Evolutionary conservation across 2,797 vertebrate species (phyloP).

Genomic region (Meriones psammophilus): DNA sequence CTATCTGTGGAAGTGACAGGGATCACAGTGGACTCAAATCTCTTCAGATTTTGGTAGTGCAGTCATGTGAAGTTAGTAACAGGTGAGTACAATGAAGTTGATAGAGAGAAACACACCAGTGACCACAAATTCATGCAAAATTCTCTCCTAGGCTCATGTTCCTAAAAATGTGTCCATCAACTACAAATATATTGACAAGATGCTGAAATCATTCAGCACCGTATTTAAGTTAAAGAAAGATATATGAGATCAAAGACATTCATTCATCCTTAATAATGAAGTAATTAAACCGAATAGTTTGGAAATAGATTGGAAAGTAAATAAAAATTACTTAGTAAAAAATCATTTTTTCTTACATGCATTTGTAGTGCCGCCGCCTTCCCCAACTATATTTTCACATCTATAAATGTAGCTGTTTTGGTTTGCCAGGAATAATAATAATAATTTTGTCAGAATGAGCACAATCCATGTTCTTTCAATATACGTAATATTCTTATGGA

Average conservation of each 20-base stretch:
- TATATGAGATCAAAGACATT: not conserved
- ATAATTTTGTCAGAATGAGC: not conserved
- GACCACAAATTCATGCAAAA: not conserved
- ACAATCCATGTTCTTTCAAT: not conserved
- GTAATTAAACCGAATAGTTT: not conserved
- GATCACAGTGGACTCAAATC: not conserved
- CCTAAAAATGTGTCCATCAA: not conserved
- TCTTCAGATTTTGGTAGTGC: not conserved
- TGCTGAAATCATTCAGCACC: not conserved
- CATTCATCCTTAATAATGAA: not conserved
- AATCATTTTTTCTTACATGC: not conserved
- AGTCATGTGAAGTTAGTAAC: conserved; percentile 5
- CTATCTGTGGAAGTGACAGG: not conserved
- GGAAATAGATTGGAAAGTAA: not conserved
- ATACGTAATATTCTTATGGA: not conserved
- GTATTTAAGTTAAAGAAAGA: not conserved
- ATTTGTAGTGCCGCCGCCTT: not conserved
- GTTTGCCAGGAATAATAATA: not conserved
- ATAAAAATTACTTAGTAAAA: not conserved
- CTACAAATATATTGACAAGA: not conserved
- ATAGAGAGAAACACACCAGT: not conserved
- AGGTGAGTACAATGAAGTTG: conserved; percentile 6
- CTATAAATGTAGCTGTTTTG: not conserved
- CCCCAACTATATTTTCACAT: not conserved
- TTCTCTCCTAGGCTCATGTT: not conserved